These are phyloP conservation scores for Arge pagana DNA, from an alignment of 2,888 invertebrate genomes.

Conservation along the genomic window DNA sequence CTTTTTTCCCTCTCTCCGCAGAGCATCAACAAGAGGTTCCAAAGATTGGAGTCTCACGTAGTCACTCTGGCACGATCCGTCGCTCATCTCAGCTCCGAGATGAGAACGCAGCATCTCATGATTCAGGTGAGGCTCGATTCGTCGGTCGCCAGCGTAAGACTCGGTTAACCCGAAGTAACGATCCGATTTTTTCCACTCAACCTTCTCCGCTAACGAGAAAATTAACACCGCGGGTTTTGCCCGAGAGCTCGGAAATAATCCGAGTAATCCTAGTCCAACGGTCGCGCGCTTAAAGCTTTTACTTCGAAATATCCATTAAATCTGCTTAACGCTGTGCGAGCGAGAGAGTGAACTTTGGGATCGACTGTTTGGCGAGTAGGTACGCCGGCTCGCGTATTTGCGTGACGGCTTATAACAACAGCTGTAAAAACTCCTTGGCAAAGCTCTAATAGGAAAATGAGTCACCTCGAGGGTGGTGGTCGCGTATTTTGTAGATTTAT, in stretches of 20 bases:
- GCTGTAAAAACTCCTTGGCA: too few relatives aligned
- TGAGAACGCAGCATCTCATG: conserved; percentile 86
- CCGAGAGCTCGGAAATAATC: background rate
- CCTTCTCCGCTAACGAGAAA: background rate
- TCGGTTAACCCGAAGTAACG: background rate
- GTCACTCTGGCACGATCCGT: conserved; percentile 89
- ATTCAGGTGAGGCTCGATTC: conserved; percentile 66
- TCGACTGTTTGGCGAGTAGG: too few relatives aligned
- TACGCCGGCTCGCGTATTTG: too few relatives aligned
- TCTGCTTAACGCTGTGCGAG: too few relatives aligned
- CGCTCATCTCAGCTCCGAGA: conserved; percentile 88
- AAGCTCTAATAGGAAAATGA: too few relatives aligned
- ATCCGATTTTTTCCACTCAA: background rate
- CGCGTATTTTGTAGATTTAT: too few relatives aligned
- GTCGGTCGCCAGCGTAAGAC: too few relatives aligned
- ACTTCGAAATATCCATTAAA: background rate
- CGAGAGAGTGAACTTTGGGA: too few relatives aligned
- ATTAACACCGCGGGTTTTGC: conserved; percentile 3
- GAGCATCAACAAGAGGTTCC: conserved; percentile 86
- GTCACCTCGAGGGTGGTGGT: too few relatives aligned
- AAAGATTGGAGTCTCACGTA: conserved; percentile 87
- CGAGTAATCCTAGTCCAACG: background rate
- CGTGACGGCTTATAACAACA: too few relatives aligned
- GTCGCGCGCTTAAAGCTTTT: background rate
- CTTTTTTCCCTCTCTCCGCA: conserved; percentile 48